phyloP scores from a whole-genome alignment of 2,888 invertebrate species.

The Acronicta psi region DNA sequence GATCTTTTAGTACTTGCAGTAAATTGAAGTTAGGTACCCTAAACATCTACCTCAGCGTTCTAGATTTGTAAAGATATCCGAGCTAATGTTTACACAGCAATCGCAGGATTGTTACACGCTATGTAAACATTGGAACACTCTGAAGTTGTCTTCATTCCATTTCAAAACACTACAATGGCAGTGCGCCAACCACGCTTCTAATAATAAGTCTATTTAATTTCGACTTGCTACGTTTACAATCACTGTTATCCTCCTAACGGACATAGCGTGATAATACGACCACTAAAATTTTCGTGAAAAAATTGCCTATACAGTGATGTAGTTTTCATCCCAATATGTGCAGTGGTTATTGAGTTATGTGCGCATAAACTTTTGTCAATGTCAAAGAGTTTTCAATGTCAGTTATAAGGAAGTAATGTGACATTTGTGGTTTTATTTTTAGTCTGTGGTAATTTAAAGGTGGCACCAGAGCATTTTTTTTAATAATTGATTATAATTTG shows the following conservation, averaged over 20 bases:
- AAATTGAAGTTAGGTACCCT: conserved; percentile 17
- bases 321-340: conserved; percentile 22
- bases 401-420: conserved; percentile 20
- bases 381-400: conserved; percentile 34
- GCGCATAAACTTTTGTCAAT: conserved; percentile 20
- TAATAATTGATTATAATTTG: background rate
- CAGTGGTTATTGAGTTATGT: conserved; percentile 22
- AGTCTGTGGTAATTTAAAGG: conserved; percentile 19
- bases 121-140: conserved; percentile 24
- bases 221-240: conserved; percentile 4
- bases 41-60: conserved; percentile 11
- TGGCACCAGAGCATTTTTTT: background rate
- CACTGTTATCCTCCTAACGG: conserved; percentile 13
- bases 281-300: background rate
- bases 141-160: conserved; percentile 28
- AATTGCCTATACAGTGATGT: background rate
- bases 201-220: conserved; percentile 17
- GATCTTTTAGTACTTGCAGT: background rate
- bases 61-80: conserved; percentile 14
- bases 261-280: background rate
- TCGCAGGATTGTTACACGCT: conserved; percentile 11
- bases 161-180: conserved; percentile 32
- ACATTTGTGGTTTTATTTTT: conserved; percentile 9
- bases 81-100: conserved; percentile 17
- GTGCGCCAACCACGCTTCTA: conserved; percentile 36